Evolutionary conservation across 1,140 invertebrate genomes (phyloP).

Genomic region (Lasaia peninsularis): DNA sequence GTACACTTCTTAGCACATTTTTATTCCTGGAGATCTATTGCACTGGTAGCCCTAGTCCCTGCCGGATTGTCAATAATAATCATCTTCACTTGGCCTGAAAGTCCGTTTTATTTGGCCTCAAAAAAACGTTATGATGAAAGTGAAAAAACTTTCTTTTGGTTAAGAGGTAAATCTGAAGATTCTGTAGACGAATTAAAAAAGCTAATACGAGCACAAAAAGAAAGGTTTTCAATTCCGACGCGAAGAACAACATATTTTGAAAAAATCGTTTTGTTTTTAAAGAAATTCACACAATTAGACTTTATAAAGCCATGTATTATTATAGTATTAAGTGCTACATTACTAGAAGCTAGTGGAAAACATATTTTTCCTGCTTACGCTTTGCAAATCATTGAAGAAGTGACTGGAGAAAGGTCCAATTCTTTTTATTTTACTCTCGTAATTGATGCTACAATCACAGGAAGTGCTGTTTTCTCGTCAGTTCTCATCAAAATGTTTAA

Average conservation of each 20-base stretch:
- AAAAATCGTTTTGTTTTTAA: conserved; percentile 26
- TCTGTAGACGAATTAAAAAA: too few relatives aligned
- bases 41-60: too few relatives aligned
- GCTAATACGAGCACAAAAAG: conserved; percentile 37
- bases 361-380: conserved; percentile 53
- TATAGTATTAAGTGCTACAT: conserved; percentile 27
- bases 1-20: too few relatives aligned
- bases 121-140: too few relatives aligned
- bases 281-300: conserved; percentile 42
- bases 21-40: too few relatives aligned
- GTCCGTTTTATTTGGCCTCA: too few relatives aligned
- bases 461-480: conserved; percentile 41
- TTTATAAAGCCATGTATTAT: conserved; percentile 46
- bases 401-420: conserved; percentile 34
- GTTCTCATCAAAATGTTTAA: conserved; percentile 40
- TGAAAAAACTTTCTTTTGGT: too few relatives aligned
- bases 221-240: conserved; percentile 9
- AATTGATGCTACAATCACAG: conserved; percentile 43
- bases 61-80: too few relatives aligned
- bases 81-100: too few relatives aligned
- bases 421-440: conserved; percentile 45
- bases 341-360: conserved; percentile 43
- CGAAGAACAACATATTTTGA: background rate
- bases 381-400: conserved; percentile 37
- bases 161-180: too few relatives aligned